phyloP scores from a whole-genome alignment of 2,113 vertebrate genomes.

The Amblyopsis rosae region DNA sequence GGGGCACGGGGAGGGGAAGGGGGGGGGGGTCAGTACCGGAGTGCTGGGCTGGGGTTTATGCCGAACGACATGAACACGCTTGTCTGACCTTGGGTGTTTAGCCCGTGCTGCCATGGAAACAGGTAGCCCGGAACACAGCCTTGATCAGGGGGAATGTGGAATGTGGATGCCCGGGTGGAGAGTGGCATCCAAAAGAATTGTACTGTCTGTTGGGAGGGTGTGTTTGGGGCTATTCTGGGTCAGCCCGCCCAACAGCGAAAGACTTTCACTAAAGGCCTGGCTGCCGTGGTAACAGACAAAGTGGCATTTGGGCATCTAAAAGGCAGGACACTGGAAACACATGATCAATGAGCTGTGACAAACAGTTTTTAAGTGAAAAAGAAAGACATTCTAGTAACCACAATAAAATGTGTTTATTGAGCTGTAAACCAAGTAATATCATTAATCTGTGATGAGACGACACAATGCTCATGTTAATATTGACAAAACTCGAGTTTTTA shows the following conservation, averaged over 20 bases:
- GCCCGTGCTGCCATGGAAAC: conserved; percentile 56
- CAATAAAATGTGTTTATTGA: no score
- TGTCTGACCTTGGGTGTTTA: conserved; percentile 58
- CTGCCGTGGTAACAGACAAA: conserved; percentile 59
- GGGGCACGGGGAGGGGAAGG: conserved; percentile 33
- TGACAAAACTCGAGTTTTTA: no score
- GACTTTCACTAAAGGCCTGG: conserved; percentile 41
- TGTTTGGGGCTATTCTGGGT: conserved; percentile 46
- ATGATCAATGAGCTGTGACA: no score
- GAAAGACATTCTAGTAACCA: no score
- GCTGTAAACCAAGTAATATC: no score
- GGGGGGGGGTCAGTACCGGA: conserved; percentile 52
- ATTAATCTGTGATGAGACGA: no score
- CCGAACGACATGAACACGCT: conserved; percentile 54
- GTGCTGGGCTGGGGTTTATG: conserved; percentile 38
- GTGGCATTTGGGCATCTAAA: conserved; percentile 43
- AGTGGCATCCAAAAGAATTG: conserved; percentile 49
- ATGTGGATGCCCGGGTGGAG: conserved; percentile 30
- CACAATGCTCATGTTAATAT: no score
- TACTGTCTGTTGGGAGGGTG: conserved; percentile 31
- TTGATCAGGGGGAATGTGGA: conserved; percentile 45
- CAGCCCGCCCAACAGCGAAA: conserved; percentile 33
- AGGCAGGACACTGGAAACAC: conserved; percentile 42
- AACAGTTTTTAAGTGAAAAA: no score
- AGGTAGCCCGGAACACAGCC: conserved; percentile 43